phyloP scores from a whole-genome alignment of 2,888 invertebrate genomes.

The Aricia artaxerxes region DNA sequence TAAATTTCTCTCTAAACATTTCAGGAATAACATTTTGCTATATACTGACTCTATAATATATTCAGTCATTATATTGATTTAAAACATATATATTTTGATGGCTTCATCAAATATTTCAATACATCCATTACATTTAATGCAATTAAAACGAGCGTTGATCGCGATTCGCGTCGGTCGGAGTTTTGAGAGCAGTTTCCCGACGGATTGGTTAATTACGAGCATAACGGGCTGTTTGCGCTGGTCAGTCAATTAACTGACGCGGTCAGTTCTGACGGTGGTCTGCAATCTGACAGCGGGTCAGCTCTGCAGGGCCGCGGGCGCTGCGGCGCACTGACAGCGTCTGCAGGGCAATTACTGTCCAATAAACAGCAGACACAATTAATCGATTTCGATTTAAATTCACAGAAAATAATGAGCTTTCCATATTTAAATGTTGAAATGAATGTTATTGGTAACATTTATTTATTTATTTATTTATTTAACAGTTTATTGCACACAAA shows the following conservation, averaged over 20 bases:
- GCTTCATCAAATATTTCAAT: too few relatives aligned
- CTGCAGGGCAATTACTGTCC: neutral
- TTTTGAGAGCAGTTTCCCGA: neutral
- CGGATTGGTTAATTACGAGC: neutral
- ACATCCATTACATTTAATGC: too few relatives aligned
- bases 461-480: too few relatives aligned
- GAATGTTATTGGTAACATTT: too few relatives aligned
- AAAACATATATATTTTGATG: too few relatives aligned
- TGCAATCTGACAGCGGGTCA: neutral
- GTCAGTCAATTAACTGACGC: neutral
- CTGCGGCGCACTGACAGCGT: neutral
- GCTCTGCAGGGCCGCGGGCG: neutral
- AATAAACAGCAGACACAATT: neutral
- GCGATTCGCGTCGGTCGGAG: neutral
- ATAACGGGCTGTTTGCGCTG: neutral
- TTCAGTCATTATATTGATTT: too few relatives aligned
- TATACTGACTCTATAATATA: too few relatives aligned
- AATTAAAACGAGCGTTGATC: neutral
- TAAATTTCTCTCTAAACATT: too few relatives aligned
- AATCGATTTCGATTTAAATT: neutral
- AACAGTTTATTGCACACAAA: too few relatives aligned
- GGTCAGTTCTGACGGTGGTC: neutral
- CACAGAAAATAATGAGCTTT: neutral
- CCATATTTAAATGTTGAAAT: too few relatives aligned
- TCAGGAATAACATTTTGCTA: too few relatives aligned